Evolutionary conservation across 2,113 vertebrate species (phyloP).

Genomic region (Aldabrachelys gigantea): DNA sequence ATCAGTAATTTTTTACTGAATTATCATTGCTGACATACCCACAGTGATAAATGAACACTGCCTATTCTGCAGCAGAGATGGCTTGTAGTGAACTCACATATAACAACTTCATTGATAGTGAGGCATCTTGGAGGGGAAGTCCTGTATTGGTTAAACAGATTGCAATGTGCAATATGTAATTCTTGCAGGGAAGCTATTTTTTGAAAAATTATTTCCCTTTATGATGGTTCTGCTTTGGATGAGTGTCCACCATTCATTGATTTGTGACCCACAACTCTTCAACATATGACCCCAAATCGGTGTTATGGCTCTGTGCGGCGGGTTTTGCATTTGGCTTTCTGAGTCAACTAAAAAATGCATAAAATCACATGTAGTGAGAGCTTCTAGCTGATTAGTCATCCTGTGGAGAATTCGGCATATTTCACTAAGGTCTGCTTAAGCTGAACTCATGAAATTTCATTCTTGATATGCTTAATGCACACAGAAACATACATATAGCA

Average conservation of each 20-base stretch:
- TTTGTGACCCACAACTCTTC: background rate
- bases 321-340: background rate
- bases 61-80: rapidly evolving
- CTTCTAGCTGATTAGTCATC: background rate
- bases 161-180: background rate
- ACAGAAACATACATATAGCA: too few relatives aligned
- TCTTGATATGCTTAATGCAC: background rate
- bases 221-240: background rate
- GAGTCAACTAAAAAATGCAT: background rate
- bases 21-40: background rate
- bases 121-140: background rate
- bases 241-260: background rate
- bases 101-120: background rate
- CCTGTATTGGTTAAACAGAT: background rate
- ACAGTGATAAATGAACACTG: background rate
- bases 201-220: background rate
- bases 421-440: background rate
- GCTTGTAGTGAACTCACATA: background rate
- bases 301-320: background rate
- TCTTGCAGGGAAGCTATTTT: background rate
- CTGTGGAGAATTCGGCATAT: rapidly evolving
- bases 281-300: background rate
- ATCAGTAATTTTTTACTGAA: background rate
- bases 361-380: background rate
- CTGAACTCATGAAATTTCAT: background rate